A percentile compares a stretch with the other conserved stretches of the same genome.
These are phyloP conservation scores for Ctenochaetus hawaiiensis DNA, from an alignment of 2,797 vertebrate species.

Conservation along the genomic window DNA sequence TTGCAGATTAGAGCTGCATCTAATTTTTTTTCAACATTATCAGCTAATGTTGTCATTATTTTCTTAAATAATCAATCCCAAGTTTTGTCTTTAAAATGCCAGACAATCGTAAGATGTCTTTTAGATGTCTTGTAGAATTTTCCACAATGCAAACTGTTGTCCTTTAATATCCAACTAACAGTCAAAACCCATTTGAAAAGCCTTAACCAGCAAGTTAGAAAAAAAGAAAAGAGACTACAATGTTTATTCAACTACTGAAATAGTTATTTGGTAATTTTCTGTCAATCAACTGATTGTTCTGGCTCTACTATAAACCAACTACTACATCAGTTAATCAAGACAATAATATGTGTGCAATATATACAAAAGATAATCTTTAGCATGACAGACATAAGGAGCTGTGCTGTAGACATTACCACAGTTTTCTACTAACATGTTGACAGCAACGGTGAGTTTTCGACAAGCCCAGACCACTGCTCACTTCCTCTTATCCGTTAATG, in stretches of 20 bases:
- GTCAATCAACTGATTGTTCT: not conserved
- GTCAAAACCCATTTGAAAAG: not conserved
- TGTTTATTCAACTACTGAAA: not conserved
- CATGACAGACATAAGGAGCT: not conserved
- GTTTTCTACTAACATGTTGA: conserved; percentile 32
- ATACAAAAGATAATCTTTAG: not conserved
- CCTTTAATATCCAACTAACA: not conserved
- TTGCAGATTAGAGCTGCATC: no score
- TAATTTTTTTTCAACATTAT: no score
- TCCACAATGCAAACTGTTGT: no score
- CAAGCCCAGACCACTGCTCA: conserved; percentile 55
- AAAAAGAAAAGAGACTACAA: not conserved
- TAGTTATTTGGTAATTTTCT: not conserved
- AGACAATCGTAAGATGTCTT: not conserved
- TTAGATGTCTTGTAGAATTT: no score
- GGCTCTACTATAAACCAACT: not conserved
- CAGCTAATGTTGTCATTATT: no score
- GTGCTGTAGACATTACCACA: conserved; percentile 5
- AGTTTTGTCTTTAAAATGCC: not conserved
- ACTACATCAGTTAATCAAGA: not conserved
- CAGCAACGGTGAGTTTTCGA: conserved; percentile 34
- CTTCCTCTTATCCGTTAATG: conserved; percentile 55
- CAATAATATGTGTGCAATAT: not conserved
- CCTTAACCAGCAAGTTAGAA: no score
- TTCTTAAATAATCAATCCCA: no score